Conservation (phyloP, 2,797 vertebrate species). For the Sylvilagus floridanus region DNA sequence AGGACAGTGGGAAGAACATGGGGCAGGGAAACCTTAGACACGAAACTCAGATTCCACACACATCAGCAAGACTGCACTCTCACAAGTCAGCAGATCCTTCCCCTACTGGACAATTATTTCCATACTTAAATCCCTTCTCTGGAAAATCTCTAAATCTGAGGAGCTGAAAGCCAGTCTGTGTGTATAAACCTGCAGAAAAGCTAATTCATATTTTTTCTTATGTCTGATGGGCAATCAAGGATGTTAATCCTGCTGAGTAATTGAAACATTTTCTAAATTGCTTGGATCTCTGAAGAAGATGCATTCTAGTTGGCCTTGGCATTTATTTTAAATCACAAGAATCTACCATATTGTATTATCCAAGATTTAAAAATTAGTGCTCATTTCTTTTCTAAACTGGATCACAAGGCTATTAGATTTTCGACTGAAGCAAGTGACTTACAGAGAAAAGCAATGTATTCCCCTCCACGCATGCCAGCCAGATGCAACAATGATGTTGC, state of each 20-base stretch:
- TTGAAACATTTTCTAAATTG: constrained; percentile 68
- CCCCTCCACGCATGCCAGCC: neutral
- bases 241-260: constrained; percentile 60
- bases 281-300: constrained; percentile 38
- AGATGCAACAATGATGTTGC: neutral
- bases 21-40: neutral
- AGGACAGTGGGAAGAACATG: fast-evolving
- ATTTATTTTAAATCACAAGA: constrained; percentile 65
- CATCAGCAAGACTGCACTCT: neutral
- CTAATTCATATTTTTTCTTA: neutral
- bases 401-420: constrained; percentile 20
- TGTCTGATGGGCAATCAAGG: constrained; percentile 47
- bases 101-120: neutral
- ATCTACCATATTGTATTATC: constrained; percentile 9
- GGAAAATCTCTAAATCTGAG: constrained; percentile 38
- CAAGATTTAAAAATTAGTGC: constrained; percentile 48
- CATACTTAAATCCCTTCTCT: neutral
- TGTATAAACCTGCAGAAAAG: constrained; percentile 5
- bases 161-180: neutral
- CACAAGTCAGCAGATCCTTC: neutral
- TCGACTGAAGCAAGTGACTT: neutral
- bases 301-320: constrained; percentile 37
- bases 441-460: neutral
- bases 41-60: neutral
- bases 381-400: constrained; percentile 49